Conservation (phyloP, 2,797 vertebrate species). For the Rhodeus uyekii region DNA sequence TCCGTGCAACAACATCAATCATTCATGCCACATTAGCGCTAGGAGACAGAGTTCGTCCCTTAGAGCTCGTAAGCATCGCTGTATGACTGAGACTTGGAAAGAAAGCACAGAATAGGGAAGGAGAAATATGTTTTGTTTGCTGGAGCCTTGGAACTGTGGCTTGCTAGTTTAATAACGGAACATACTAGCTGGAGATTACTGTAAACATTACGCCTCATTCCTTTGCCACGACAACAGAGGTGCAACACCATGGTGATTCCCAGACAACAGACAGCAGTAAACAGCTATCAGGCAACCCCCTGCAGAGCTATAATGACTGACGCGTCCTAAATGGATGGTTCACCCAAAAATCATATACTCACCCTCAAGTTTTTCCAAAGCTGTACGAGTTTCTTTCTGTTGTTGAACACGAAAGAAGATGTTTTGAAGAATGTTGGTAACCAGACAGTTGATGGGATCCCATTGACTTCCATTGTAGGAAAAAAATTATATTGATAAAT, state of each 20-base stretch:
- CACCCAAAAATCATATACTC: no score
- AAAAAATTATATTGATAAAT: no score
- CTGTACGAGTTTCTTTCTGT: no score
- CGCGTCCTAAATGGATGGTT: no score
- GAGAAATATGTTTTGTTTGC: constrained; percentile 21
- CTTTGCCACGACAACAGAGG: constrained; percentile 9
- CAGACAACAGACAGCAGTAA: constrained; percentile 25
- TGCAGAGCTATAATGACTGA: not conserved
- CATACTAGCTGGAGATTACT: constrained; percentile 8
- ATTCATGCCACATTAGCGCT: constrained; percentile 31
- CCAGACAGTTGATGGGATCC: no score
- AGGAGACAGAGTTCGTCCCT: constrained; percentile 5
- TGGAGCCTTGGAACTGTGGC: not conserved
- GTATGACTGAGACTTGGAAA: not conserved
- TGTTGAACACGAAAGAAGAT: no score
- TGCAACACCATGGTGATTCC: constrained; percentile 1
- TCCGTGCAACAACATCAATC: constrained; percentile 30
- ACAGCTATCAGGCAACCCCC: constrained; percentile 9
- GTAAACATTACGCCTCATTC: constrained; percentile 27
- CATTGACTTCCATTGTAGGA: no score
- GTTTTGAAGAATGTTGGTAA: no score
- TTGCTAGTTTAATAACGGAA: not conserved
- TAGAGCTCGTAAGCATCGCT: not conserved
- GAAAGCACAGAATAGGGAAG: not conserved
- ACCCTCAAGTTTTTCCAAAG: no score